Conservation (phyloP, 2,888 invertebrate genomes). For the Atethmia centrago region DNA sequence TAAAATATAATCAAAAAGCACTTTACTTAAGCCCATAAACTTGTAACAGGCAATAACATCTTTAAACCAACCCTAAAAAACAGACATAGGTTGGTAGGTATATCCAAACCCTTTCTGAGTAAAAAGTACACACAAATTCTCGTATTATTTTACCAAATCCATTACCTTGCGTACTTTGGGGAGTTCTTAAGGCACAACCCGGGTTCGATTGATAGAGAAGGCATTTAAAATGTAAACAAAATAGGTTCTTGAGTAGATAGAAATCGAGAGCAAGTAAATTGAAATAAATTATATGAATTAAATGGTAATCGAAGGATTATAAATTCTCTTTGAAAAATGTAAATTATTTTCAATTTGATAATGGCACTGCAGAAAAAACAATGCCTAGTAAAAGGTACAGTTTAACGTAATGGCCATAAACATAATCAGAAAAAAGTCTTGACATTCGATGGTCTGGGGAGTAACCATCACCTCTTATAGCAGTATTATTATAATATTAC, state of each 20-base stretch:
- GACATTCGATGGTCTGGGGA: background rate
- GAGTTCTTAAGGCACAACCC: conserved; percentile 64
- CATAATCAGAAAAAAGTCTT: background rate
- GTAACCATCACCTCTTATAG: too few species aligned
- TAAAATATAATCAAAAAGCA: conserved; percentile 8
- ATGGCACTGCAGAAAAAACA: background rate
- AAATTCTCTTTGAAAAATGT: background rate
- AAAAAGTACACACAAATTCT: conserved; percentile 58
- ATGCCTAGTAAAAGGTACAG: background rate
- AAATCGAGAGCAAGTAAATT: conserved; percentile 21
- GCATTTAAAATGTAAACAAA: conserved; percentile 61
- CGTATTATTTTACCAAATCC: conserved; percentile 69
- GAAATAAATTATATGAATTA: conserved; percentile 28
- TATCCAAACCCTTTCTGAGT: conserved; percentile 54
- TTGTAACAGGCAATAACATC: conserved; percentile 39
- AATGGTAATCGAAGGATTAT: background rate
- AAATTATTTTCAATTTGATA: background rate
- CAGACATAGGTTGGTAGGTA: conserved; percentile 24
- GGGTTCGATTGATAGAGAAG: conserved; percentile 61
- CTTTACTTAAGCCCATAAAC: conserved; percentile 32
- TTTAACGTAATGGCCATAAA: background rate
- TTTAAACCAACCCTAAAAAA: conserved; percentile 37
- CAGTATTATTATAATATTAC: too few species aligned
- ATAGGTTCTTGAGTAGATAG: conserved; percentile 25
- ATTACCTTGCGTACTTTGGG: conserved; percentile 65